Evolutionary conservation across 2,888 invertebrate genomes (phyloP).

Genomic region (Pocota personata): DNA sequence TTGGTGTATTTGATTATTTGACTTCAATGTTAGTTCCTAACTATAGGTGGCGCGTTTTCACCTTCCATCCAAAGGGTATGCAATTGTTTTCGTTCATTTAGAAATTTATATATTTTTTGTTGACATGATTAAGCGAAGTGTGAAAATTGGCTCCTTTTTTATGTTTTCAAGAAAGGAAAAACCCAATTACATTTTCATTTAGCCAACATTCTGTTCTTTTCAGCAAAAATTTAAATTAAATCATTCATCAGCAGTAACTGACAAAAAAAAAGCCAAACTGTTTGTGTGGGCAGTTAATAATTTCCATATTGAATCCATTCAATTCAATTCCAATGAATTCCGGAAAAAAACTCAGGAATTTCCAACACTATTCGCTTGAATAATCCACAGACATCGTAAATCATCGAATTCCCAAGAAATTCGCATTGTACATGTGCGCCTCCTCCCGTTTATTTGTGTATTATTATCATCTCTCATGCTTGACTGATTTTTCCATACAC

Average conservation of each 20-base stretch:
- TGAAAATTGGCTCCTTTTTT: not conserved
- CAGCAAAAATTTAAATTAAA: slow-evolving; percentile 11
- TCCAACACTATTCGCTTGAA: slow-evolving; percentile 60
- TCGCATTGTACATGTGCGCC: slow-evolving; percentile 46
- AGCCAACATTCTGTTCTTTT: not conserved
- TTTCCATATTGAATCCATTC: slow-evolving; percentile 62
- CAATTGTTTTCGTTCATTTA: not conserved
- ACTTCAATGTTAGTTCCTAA: not conserved
- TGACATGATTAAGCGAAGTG: not conserved
- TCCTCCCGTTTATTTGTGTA: slow-evolving; percentile 53
- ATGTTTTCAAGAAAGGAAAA: not conserved
- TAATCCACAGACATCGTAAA: slow-evolving; percentile 71
- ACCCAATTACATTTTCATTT: not conserved
- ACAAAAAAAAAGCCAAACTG: not conserved
- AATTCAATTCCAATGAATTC: slow-evolving; percentile 46
- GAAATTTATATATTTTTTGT: not conserved
- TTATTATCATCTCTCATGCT: slow-evolving; percentile 82
- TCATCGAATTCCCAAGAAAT: slow-evolving; percentile 72
- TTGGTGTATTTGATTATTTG: slow-evolving; percentile 36
- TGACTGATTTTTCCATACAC: slow-evolving; percentile 80
- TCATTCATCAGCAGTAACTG: not conserved
- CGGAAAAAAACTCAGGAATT: slow-evolving; percentile 33
- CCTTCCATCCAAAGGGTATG: slow-evolving; percentile 27
- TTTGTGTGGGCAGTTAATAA: slow-evolving; percentile 8
- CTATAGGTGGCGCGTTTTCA: slow-evolving; percentile 12